Evolutionary conservation across 2,797 vertebrate genomes (phyloP).

Genomic region (Adelosebastes latens): DNA sequence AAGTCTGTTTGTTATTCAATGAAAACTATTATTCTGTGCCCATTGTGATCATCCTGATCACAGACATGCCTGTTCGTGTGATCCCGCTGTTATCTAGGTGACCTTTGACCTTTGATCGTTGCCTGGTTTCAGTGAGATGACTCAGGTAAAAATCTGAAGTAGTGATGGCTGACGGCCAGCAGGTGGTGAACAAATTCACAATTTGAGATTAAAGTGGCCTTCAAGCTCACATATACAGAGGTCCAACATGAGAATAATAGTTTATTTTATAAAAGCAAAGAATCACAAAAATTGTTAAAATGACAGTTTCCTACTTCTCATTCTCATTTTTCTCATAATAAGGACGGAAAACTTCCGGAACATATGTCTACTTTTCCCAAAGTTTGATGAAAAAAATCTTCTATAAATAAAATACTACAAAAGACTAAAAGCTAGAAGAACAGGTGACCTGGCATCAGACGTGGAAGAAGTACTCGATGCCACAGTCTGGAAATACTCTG

Average conservation of each 20-base stretch:
- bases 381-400: not conserved
- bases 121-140: not conserved
- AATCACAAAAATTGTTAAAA: not conserved
- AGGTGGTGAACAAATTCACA: conserved; percentile 1
- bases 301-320: not conserved
- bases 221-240: not conserved
- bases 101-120: not conserved
- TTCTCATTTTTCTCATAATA: not conserved
- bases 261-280: not conserved
- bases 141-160: not conserved
- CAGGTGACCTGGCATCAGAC: not conserved
- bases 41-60: not conserved
- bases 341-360: not conserved
- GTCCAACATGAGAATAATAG: not conserved
- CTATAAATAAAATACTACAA: not conserved
- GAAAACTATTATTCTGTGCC: not conserved
- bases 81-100: not conserved
- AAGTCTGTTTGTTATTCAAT: not conserved
- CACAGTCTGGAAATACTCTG: not conserved
- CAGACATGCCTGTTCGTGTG: not conserved
- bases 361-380: not conserved
- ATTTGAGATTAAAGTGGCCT: not conserved
- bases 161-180: not conserved
- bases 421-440: not conserved
- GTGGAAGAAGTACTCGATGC: not conserved